phyloP scores from a whole-genome alignment of 2,797 vertebrate species.

The Diplodus sargus region DNA sequence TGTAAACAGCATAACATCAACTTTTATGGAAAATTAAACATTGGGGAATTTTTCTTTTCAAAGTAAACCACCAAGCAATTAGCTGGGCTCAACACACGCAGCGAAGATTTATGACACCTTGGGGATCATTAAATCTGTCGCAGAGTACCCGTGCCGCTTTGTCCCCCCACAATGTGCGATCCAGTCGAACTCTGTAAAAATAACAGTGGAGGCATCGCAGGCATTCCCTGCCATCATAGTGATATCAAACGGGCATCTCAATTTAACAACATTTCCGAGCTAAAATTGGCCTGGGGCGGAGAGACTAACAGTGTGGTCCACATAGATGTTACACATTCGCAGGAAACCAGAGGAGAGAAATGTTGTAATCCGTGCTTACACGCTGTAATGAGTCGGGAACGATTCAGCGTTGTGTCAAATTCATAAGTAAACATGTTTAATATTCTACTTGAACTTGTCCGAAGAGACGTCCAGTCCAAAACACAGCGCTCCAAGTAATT shows the following conservation, averaged over 20 bases:
- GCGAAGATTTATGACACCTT: slow-evolving; percentile 27
- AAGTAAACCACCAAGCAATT: neutral
- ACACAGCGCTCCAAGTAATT: slow-evolving; percentile 1
- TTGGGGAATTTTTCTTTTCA: neutral
- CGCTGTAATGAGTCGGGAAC: slow-evolving; percentile 47
- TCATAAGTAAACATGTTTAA: slow-evolving; percentile 47
- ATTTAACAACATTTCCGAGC: slow-evolving; percentile 77
- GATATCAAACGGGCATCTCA: slow-evolving; percentile 74
- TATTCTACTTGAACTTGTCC: slow-evolving; percentile 41
- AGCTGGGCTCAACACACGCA: neutral
- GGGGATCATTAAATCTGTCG: slow-evolving; percentile 50
- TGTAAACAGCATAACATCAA: neutral
- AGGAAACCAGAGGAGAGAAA: slow-evolving; percentile 37
- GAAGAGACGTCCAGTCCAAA: slow-evolving; percentile 5
- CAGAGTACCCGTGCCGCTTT: slow-evolving; percentile 33
- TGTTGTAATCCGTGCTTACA: slow-evolving; percentile 49
- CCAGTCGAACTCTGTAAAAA: slow-evolving; percentile 78
- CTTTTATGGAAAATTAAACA: neutral
- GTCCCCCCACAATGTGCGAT: slow-evolving; percentile 53
- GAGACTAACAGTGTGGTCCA: slow-evolving; percentile 58
- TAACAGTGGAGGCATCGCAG: slow-evolving; percentile 72
- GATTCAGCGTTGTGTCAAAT: slow-evolving; percentile 31
- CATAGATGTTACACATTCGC: slow-evolving; percentile 59
- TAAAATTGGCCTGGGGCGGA: slow-evolving; percentile 72
- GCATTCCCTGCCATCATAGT: slow-evolving; percentile 70